Percentiles rank a stretch among this genome's conserved stretches.
phyloP scores from a whole-genome alignment of 2,797 vertebrate species.

The Rachycentron canadum region DNA sequence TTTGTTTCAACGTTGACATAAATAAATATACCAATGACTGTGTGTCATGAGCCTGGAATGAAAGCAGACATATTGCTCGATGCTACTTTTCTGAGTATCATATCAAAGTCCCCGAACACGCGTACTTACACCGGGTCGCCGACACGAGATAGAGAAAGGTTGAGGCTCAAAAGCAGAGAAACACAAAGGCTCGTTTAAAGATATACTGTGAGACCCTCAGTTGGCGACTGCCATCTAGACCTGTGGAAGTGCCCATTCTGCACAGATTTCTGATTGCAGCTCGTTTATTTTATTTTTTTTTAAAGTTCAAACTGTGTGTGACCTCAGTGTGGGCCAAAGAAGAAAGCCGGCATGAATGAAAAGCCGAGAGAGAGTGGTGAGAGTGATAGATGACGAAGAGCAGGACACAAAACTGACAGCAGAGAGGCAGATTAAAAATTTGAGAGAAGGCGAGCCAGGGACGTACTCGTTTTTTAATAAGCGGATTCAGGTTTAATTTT shows the following conservation, averaged over 20 bases:
- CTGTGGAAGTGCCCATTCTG: constrained; percentile 18
- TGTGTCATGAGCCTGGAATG: constrained; percentile 32
- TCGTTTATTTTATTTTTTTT: constrained; percentile 19
- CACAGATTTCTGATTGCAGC: constrained; percentile 48
- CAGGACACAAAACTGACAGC: constrained; percentile 53
- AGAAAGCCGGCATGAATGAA: constrained; percentile 44
- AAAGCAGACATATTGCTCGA: constrained; percentile 42
- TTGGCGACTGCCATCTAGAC: constrained; percentile 12
- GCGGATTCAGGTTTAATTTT: constrained; percentile 66
- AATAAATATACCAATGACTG: constrained; percentile 36
- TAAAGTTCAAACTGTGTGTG: constrained; percentile 46
- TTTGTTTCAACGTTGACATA: constrained; percentile 51
- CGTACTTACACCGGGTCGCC: constrained; percentile 31
- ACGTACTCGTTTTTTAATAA: constrained; percentile 63
- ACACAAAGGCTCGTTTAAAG: constrained; percentile 37
- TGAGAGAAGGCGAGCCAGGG: constrained; percentile 21
- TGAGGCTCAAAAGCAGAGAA: constrained; percentile 32
- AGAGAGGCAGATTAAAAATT: constrained; percentile 49
- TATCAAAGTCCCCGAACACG: constrained; percentile 54
- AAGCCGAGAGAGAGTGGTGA: constrained; percentile 37
- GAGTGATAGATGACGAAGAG: constrained; percentile 48
- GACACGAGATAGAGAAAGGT: constrained; percentile 29
- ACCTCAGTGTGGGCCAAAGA: constrained; percentile 37
- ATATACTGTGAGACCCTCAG: not conserved
- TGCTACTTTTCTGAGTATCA: constrained; percentile 34